phyloP scores from a whole-genome alignment of 1,140 invertebrate genomes.

The Lamellibrachia luymesi region DNA sequence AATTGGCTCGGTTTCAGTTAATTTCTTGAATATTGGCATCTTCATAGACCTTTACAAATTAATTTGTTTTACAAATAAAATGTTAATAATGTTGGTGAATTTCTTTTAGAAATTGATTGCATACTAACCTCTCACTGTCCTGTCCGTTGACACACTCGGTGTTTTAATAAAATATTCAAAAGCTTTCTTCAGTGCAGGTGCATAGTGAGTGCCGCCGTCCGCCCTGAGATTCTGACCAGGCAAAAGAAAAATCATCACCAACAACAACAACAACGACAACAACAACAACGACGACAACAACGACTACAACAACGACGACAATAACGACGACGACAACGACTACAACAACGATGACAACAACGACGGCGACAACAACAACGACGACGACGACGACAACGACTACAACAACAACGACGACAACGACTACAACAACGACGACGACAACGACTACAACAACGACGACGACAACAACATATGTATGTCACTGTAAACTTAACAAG shows the following conservation, averaged over 20 bases:
- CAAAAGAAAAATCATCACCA: not conserved
- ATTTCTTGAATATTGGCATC: not conserved
- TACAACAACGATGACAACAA: too few species aligned
- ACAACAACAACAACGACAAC: too few species aligned
- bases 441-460: too few species aligned
- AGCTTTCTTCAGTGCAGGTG: not conserved
- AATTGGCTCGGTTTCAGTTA: not conserved
- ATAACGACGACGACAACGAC: too few species aligned
- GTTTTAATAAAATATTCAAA: slow-evolving; percentile 8
- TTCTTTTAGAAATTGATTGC: not conserved
- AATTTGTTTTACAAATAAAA: not conserved
- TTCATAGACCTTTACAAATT: not conserved
- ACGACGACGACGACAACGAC: too few species aligned
- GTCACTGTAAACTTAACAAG: too few species aligned
- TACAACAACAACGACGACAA: not conserved
- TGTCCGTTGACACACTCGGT: not conserved
- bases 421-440: too few species aligned
- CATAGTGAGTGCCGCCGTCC: slow-evolving; percentile 15
- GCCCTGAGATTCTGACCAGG: not conserved
- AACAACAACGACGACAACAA: too few species aligned
- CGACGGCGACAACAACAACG: too few species aligned
- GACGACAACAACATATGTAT: too few species aligned
- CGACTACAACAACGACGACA: too few species aligned
- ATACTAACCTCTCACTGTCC: not conserved
- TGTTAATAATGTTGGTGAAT: not conserved